A percentile compares a stretch with the other conserved stretches of the same genome.
These are phyloP conservation scores for Nymphalis c-album DNA, from an alignment of 2,888 invertebrate genomes.

Conservation along the genomic window DNA sequence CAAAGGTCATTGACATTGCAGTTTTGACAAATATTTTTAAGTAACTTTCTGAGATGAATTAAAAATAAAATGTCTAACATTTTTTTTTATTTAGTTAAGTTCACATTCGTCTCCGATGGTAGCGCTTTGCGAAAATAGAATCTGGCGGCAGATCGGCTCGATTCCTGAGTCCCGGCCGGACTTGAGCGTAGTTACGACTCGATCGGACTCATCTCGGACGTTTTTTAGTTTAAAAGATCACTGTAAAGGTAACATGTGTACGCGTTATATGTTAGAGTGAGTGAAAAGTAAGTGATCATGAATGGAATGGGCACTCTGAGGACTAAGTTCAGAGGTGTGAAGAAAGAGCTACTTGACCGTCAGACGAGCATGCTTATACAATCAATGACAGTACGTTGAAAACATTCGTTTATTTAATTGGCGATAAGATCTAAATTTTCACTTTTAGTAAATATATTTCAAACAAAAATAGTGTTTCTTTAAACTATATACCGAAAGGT, in stretches of 20 bases:
- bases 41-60: conserved; percentile 21
- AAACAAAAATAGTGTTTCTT: no score
- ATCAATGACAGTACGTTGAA: conserved; percentile 89
- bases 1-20: conserved; percentile 15
- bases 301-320: conserved; percentile 82
- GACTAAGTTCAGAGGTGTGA: conserved; percentile 88
- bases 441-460: not conserved
- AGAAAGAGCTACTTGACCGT: conserved; percentile 87
- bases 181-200: conserved; percentile 69
- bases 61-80: conserved; percentile 54
- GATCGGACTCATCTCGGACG: conserved; percentile 38
- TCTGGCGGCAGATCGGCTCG: conserved; percentile 74
- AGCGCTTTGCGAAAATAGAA: conserved; percentile 81
- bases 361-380: conserved; percentile 88
- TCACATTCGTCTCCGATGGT: conserved; percentile 70
- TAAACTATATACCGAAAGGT: not conserved
- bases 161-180: conserved; percentile 69
- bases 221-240: conserved; percentile 13
- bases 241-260: conserved; percentile 18
- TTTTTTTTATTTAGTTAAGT: conserved; percentile 68
- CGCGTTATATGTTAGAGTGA: conserved; percentile 42
- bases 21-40: not conserved
- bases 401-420: not conserved
- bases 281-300: conserved; percentile 58
- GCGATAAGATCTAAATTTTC: not conserved